phyloP scores from a whole-genome alignment of 2,797 vertebrate genomes.

The Enteromius afrohamiltoni region DNA sequence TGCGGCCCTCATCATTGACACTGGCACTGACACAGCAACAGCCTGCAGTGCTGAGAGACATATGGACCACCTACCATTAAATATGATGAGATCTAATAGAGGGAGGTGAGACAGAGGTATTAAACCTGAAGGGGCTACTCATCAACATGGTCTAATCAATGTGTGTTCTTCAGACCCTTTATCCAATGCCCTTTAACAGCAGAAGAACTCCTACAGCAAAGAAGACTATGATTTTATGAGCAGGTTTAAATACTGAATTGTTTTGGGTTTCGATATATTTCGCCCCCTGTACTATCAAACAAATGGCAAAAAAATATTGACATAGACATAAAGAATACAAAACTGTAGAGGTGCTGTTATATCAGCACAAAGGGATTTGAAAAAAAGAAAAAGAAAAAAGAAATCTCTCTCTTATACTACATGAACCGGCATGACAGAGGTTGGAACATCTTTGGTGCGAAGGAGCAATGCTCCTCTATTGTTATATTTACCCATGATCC shows the following conservation, averaged over 20 bases:
- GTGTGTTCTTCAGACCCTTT: not conserved
- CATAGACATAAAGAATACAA: constrained; percentile 12
- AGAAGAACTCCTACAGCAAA: not conserved
- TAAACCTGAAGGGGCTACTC: constrained; percentile 60
- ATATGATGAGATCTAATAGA: constrained; percentile 63
- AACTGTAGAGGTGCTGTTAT: not conserved
- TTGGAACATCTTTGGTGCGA: constrained; percentile 23
- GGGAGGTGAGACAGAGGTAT: constrained; percentile 53
- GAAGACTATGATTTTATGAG: not conserved
- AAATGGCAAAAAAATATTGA: not conserved
- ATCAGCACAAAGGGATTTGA: constrained; percentile 9
- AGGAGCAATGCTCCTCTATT: constrained; percentile 34
- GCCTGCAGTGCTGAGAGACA: constrained; percentile 46
- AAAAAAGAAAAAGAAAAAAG: not conserved
- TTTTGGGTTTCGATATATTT: not conserved
- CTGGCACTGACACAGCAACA: constrained; percentile 40
- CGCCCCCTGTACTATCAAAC: not conserved
- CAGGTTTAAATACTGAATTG: not conserved
- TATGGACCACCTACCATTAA: constrained; percentile 66
- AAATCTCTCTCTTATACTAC: not conserved
- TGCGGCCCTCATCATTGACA: constrained; percentile 41
- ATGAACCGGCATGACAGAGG: constrained; percentile 9
- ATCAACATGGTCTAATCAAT: constrained; percentile 34
- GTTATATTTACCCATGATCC: constrained; percentile 42
- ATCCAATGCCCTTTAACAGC: constrained; percentile 24